Base-by-base conservation (phyloP, 2,888 invertebrate species). In the Coenonympha arcania region DNA sequence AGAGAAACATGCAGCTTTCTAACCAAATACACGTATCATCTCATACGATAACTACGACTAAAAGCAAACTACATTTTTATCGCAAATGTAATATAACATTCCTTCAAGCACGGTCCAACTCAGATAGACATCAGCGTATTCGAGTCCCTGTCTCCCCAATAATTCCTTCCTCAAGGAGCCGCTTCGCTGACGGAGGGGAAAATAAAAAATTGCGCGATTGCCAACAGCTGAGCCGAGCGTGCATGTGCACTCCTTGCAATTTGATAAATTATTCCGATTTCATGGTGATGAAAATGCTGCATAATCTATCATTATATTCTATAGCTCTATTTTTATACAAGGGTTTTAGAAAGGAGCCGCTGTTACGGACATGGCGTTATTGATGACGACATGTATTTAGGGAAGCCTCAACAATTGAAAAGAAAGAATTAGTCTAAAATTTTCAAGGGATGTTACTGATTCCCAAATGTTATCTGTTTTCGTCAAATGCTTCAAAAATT, bases 221-320 rank as follows among this genome's bases (percentile, higher is more conserved):
- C 67, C 69, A 69, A 58, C 81, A 82, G 79, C 83, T 83, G 83
- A 76, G 75, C 63, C 57, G 52, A 66, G 65, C 71, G 57, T 76
- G 78, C 82, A 80, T 78, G 78, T 82, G 83, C 80, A 80, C 70
- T 71, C 63, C 65, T 65, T 62, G 69, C 76, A 76, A 79, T 81
- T 82, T 82, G 76, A 81, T 82, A 80, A 83, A 84, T 84, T 82
- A 81, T 76, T 72, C 76, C 66, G 62, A 74, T 78, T 76, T 68
- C 70, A 65, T 68, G 65, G 66, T 74, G 74, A 79, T 75, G 16
- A 8, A 34, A 13, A 24, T 34, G 26, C n/a, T n/a, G n/a, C n/a
- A n/a, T n/a, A n/a, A n/a, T n/a, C n/a, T n/a, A n/a, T n/a, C n/a
- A n/a, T n/a, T n/a, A n/a, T n/a, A n/a, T n/a, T n/a, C n/a, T n/a